Base-by-base conservation (phyloP, 2,113 vertebrate genomes). In the Bombycilla garrulus region DNA sequence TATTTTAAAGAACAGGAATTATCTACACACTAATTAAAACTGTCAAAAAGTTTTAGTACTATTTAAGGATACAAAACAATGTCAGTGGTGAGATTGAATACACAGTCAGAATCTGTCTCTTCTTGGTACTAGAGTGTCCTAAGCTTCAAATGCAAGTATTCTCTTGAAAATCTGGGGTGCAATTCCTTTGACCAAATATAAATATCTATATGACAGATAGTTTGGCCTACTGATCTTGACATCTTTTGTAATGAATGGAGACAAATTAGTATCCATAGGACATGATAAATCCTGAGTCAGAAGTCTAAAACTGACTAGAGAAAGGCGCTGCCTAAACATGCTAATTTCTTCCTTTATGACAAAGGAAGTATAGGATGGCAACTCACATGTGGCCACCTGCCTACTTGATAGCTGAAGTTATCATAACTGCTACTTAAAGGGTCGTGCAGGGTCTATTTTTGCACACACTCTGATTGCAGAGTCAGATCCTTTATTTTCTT, bases 1-100 rank as follows among this genome's bases (percentile, higher is more conserved):
- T 92, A 44, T 92, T 86, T 91, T 91, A 88, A 96, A 89, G 69
- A 78, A 62, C 22, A 76, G 29, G 38, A 92, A 81, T 74, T 89
- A 81, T 67, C 51, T 74, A 91, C 21, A 84, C 18, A 62, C 11
- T 92, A 78, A 91, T 84, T 95, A 84, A 86, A 81, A 33, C 12
- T 90, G 44, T 69, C 47, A 62, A 58, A 84, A 47, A 21, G 5
- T 17, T 28, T 40, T 74, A 48, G 23, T 60, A 38, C 44, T 89
- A 19, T 73, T 77, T 84, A 78, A 81, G 38, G 44, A 51, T 22
- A 64, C 13, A 61, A 87, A 87, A 81, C 78, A 83, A 40, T 42
- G 25, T 31, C 36, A 84, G 15, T 48, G 15, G 2, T 28, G 11
- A 66, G 33, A 50, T 6, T 85, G 17, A 85, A 66, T 45, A 33